phyloP scores from a whole-genome alignment of 1,140 invertebrate genomes.

The Hirudo medicinalis region DNA sequence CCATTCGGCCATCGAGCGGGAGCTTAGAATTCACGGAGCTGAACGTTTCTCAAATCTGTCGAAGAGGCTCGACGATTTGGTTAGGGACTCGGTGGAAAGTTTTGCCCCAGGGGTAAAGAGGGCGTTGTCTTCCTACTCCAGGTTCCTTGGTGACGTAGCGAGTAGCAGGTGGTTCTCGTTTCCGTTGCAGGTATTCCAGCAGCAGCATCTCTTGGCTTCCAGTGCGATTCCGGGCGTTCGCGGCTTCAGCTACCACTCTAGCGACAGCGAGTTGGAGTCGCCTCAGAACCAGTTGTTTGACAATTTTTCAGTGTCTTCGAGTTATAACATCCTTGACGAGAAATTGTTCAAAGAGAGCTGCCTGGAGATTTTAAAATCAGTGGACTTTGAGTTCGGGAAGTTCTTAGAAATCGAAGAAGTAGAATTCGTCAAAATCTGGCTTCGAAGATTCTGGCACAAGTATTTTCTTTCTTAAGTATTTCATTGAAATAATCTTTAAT shows the following conservation, averaged over 20 bases:
- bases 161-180: slow-evolving; percentile 20
- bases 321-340: slow-evolving; percentile 1
- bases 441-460: slow-evolving; percentile 23
- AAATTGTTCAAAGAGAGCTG: neutral
- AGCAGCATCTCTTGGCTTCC: neutral
- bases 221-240: neutral
- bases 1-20: slow-evolving; percentile 8
- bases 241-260: slow-evolving; percentile 2
- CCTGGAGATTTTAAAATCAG: neutral
- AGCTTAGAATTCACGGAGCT: neutral
- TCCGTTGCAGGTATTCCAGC: slow-evolving; percentile 18
- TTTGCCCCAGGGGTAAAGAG: neutral
- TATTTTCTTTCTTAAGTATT: neutral
- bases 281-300: slow-evolving; percentile 4
- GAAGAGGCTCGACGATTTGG: slow-evolving; percentile 11
- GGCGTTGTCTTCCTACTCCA: neutral
- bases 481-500: too few species aligned
- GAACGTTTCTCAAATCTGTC: neutral
- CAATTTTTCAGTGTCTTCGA: slow-evolving; percentile 7
- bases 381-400: slow-evolving; percentile 16
- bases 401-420: slow-evolving; percentile 23
- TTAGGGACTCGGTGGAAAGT: neutral
- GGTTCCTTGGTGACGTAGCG: slow-evolving; percentile 10
- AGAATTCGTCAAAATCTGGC: slow-evolving; percentile 20
- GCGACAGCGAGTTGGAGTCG: slow-evolving; percentile 3